Evolutionary conservation across 2,888 invertebrate genomes (phyloP).

Genomic region (Spicauda simplicius): DNA sequence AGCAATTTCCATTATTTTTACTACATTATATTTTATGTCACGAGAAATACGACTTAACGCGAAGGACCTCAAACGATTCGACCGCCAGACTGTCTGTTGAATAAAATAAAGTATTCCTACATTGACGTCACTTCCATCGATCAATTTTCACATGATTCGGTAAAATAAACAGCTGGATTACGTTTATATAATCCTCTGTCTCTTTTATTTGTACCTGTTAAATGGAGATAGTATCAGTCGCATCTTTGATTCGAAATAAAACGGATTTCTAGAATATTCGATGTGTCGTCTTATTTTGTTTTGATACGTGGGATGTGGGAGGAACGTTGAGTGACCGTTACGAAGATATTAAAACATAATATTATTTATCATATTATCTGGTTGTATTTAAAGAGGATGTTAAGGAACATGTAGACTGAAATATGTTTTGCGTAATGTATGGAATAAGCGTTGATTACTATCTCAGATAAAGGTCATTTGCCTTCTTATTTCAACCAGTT

Average conservation of each 20-base stretch:
- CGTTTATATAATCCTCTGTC: not conserved
- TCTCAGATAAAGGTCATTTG: no score
- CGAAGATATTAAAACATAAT: no score
- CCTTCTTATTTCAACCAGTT: no score
- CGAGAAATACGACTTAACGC: slow-evolving; percentile 38
- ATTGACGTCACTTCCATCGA: slow-evolving; percentile 52
- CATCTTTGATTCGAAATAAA: slow-evolving; percentile 15
- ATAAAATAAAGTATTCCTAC: slow-evolving; percentile 50
- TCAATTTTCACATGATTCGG: slow-evolving; percentile 37
- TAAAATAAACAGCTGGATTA: slow-evolving; percentile 18
- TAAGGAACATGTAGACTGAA: no score
- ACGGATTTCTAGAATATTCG: slow-evolving; percentile 10
- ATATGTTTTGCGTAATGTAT: no score
- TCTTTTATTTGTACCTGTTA: slow-evolving; percentile 8
- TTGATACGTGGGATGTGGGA: not conserved
- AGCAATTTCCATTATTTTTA: slow-evolving; percentile 11
- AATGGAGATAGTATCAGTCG: slow-evolving; percentile 3
- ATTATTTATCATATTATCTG: no score
- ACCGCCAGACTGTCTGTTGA: slow-evolving; percentile 42
- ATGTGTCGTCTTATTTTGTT: slow-evolving; percentile 11
- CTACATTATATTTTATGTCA: slow-evolving; percentile 40
- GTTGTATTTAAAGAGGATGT: no score
- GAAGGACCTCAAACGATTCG: slow-evolving; percentile 34
- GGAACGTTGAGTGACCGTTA: not conserved
- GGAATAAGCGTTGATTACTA: no score